Evolutionary conservation across 2,888 invertebrate species (phyloP).

Genomic region (Trissolcus brochymenae): DNA sequence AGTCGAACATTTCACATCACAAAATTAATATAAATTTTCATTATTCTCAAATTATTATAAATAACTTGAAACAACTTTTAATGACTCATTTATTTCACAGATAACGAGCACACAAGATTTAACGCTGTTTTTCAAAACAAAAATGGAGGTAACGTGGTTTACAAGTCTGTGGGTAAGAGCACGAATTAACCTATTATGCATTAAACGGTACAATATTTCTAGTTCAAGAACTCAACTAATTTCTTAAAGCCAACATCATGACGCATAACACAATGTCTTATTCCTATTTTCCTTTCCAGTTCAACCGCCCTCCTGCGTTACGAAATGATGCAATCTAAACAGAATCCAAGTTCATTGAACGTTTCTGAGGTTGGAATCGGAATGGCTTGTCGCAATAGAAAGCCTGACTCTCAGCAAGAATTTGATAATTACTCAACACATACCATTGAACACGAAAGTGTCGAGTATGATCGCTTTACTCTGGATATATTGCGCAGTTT

Average conservation of each 20-base stretch:
- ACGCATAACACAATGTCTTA: constrained; percentile 40
- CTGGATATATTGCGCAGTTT: too few species aligned
- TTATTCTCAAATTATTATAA: neutral
- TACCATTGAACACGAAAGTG: constrained; percentile 22
- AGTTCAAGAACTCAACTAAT: constrained; percentile 28
- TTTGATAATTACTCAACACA: constrained; percentile 47
- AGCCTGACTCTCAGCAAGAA: constrained; percentile 47
- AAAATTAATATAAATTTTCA: neutral
- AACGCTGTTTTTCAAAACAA: too few species aligned
- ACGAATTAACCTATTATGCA: neutral
- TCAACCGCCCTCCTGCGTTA: constrained; percentile 36
- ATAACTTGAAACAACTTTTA: neutral
- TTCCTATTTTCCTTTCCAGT: constrained; percentile 51
- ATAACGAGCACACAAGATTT: too few species aligned
- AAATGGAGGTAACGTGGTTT: neutral
- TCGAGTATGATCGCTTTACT: too few species aligned
- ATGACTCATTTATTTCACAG: neutral
- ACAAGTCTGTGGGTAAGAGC: neutral
- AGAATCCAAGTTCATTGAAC: constrained; percentile 55
- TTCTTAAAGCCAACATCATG: constrained; percentile 37
- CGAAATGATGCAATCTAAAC: constrained; percentile 55
- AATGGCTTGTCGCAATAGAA: constrained; percentile 52
- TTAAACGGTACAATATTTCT: constrained; percentile 13
- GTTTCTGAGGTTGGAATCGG: constrained; percentile 50
- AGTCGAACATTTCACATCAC: neutral